These are phyloP conservation scores for Lapara coniferarum DNA, from an alignment of 2,888 invertebrate genomes.

Conservation along the genomic window DNA sequence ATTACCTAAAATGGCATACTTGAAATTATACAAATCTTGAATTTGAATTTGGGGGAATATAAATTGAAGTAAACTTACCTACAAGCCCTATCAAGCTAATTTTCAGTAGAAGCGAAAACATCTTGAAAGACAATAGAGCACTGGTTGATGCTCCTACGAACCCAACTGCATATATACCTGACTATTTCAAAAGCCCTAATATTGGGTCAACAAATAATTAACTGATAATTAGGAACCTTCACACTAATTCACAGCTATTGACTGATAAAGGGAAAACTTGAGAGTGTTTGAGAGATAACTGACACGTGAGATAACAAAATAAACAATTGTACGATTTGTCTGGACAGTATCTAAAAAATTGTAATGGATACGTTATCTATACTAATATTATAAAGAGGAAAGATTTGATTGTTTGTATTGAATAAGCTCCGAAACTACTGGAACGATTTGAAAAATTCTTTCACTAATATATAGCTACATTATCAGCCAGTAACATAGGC, in stretches of 20 bases:
- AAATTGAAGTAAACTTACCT: constrained; percentile 35
- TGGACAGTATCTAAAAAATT: neutral
- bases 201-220: constrained; percentile 66
- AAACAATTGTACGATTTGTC: constrained; percentile 13
- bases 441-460: too few relatives aligned
- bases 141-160: constrained; percentile 31
- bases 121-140: constrained; percentile 31
- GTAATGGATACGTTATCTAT: too few relatives aligned
- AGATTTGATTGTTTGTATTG: too few relatives aligned
- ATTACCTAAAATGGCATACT: neutral
- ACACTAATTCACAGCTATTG: constrained; percentile 59
- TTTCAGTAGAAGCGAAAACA: constrained; percentile 36
- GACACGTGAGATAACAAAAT: constrained; percentile 32
- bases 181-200: constrained; percentile 51
- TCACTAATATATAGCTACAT: too few relatives aligned
- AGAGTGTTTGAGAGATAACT: constrained; percentile 34
- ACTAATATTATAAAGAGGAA: too few relatives aligned
- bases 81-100: constrained; percentile 38
- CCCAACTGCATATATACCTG: constrained; percentile 37
- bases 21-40: too few relatives aligned
- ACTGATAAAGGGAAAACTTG: constrained; percentile 54
- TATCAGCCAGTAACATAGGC: too few relatives aligned
- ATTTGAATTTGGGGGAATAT: neutral
- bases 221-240: constrained; percentile 70
- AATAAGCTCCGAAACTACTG: too few relatives aligned